Evolutionary conservation across 92 coral and sea anemone genomes (phyloP).

Genomic region (Montipora capitata): DNA sequence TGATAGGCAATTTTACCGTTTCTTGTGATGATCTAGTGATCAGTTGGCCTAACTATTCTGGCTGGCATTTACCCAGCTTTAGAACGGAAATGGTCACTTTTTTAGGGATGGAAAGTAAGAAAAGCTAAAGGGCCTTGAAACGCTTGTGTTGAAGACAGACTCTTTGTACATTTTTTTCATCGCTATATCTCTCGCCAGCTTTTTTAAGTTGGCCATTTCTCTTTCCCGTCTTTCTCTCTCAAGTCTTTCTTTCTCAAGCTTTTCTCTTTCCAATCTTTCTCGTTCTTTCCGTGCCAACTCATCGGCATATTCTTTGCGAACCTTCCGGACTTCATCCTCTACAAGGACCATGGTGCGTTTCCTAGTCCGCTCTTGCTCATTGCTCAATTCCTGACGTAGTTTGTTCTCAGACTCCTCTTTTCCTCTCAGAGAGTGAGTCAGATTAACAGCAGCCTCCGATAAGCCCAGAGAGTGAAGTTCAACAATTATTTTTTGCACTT

Average conservation of each 20-base stretch:
- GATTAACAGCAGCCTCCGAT: constrained; percentile 68
- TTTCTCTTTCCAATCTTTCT: constrained; percentile 66
- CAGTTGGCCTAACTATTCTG: background rate
- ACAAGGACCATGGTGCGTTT: constrained; percentile 42
- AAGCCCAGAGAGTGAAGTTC: constrained; percentile 77
- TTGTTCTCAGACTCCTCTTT: constrained; percentile 76
- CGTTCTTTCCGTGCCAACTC: constrained; percentile 68
- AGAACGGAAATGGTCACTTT: background rate
- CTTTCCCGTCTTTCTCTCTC: constrained; percentile 68
- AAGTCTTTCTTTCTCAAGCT: constrained; percentile 55
- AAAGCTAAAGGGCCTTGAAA: constrained; percentile 79
- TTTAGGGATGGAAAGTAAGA: constrained; percentile 77
- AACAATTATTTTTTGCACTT: constrained; percentile 81
- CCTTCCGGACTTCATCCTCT: constrained; percentile 61
- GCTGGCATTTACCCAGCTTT: background rate
- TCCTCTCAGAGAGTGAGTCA: constrained; percentile 81
- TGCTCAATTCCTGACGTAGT: constrained; percentile 57
- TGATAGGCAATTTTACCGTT: too few relatives aligned
- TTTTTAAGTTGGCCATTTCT: constrained; percentile 66
- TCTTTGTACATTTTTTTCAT: constrained; percentile 70
- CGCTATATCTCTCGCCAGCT: constrained; percentile 77
- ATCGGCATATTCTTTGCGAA: constrained; percentile 72
- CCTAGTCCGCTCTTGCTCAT: constrained; percentile 59
- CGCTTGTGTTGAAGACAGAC: constrained; percentile 59
- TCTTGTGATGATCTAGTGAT: background rate